Percentiles rank a stretch among this genome's conserved stretches.
Evolutionary conservation across 1,140 invertebrate genomes (phyloP).

Genomic region (Eubasilissa regina): DNA sequence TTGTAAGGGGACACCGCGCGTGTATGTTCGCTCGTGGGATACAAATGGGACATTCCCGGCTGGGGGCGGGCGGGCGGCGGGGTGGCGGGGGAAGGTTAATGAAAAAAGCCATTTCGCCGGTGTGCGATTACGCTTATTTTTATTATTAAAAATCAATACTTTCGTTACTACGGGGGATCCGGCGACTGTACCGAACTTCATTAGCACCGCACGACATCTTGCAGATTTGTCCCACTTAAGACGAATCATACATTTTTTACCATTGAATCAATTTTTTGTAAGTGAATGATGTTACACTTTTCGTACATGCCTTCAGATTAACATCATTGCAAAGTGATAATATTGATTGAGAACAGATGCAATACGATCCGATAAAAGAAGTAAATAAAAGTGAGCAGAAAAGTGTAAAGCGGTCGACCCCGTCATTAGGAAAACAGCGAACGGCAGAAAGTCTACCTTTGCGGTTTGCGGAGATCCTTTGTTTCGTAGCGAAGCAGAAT

Average conservation of each 20-base stretch:
- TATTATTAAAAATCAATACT: slow-evolving; percentile 46
- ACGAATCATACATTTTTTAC: background rate
- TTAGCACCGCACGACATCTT: slow-evolving; percentile 15
- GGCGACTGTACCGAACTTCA: slow-evolving; percentile 28
- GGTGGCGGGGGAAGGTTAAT: slow-evolving; percentile 39
- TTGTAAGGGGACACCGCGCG: slow-evolving; percentile 56
- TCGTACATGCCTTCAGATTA: too few relatives aligned
- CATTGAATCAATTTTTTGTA: too few relatives aligned
- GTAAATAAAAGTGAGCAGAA: slow-evolving; percentile 38
- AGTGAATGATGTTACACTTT: too few relatives aligned
- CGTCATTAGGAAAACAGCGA: slow-evolving; percentile 41
- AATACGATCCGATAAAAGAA: background rate
- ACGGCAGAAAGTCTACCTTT: slow-evolving; percentile 18
- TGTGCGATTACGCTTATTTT: slow-evolving; percentile 43
- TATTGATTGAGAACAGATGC: background rate
- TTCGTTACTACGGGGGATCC: slow-evolving; percentile 11
- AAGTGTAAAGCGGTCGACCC: slow-evolving; percentile 28
- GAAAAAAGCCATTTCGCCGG: slow-evolving; percentile 51
- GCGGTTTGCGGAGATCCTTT: slow-evolving; percentile 44
- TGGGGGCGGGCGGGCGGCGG: background rate
- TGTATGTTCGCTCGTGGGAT: slow-evolving; percentile 52
- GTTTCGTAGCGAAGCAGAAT: slow-evolving; percentile 43
- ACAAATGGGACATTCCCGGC: slow-evolving; percentile 35
- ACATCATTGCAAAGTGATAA: too few relatives aligned
- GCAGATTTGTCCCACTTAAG: background rate